These are phyloP conservation scores for Lepus timidus DNA, from an alignment of 2,113 vertebrate genomes.

Conservation along the genomic window DNA sequence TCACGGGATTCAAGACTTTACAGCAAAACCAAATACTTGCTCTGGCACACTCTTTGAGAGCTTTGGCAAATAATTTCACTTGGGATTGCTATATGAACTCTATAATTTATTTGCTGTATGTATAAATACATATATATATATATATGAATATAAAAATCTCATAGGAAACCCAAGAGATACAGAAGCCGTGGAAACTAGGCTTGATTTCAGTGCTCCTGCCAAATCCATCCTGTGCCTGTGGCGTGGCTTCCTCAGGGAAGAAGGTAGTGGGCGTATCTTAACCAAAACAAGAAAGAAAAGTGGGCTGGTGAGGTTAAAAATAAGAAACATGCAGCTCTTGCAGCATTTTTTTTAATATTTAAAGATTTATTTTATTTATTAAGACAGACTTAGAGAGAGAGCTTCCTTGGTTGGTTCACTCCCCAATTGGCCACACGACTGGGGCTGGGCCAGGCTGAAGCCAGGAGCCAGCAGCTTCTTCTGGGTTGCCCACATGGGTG, in stretches of 20 bases:
- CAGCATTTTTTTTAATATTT: neutral
- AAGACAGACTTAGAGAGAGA: too few relatives aligned
- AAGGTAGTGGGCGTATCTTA: neutral
- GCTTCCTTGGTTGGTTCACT: too few relatives aligned
- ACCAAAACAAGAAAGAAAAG: neutral
- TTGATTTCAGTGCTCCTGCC: neutral
- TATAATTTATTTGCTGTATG: neutral
- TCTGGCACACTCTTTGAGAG: conserved; percentile 7
- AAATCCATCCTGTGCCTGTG: neutral
- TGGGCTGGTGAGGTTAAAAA: neutral
- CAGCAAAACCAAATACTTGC: conserved; percentile 1
- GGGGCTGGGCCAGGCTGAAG: too few relatives aligned
- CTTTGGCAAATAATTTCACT: conserved; percentile 19
- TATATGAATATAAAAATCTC: neutral
- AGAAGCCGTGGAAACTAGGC: neutral
- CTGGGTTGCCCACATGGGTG: too few relatives aligned
- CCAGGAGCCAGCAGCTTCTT: too few relatives aligned
- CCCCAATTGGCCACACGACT: too few relatives aligned
- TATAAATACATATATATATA: neutral
- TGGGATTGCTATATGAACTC: conserved; percentile 5
- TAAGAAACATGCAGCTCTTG: neutral
- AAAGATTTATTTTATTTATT: too few relatives aligned
- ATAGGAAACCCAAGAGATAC: neutral
- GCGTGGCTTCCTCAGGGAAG: neutral
- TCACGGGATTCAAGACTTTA: neutral